These are phyloP conservation scores for Amphipyra berbera DNA, from an alignment of 2,888 invertebrate genomes.

Conservation along the genomic window DNA sequence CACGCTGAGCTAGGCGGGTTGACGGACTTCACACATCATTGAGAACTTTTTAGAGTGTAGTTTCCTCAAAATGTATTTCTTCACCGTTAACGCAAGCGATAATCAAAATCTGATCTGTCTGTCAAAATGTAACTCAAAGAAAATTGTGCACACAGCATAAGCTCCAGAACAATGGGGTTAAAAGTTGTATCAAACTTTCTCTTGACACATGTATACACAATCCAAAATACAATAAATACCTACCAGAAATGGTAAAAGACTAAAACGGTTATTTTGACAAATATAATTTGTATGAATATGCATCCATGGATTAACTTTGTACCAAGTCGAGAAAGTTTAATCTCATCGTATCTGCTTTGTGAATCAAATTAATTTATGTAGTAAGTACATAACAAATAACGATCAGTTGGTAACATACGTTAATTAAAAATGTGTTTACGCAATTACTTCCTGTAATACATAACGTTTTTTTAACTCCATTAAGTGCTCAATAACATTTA, in stretches of 20 bases:
- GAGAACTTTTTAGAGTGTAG: too few species aligned
- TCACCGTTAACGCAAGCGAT: too few species aligned
- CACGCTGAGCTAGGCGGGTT: too few species aligned
- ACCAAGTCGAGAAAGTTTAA: constrained; percentile 17
- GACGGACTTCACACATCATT: too few species aligned
- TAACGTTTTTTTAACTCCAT: neutral
- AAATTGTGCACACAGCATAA: neutral
- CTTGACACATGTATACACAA: constrained; percentile 31
- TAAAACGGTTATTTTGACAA: neutral
- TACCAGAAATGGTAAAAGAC: neutral
- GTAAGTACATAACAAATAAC: neutral
- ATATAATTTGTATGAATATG: neutral
- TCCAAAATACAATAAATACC: neutral
- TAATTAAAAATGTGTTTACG: constrained; percentile 1
- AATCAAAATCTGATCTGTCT: too few species aligned
- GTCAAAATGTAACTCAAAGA: neutral
- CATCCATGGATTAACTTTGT: constrained; percentile 9
- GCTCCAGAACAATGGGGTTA: constrained; percentile 63
- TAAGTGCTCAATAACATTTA: neutral
- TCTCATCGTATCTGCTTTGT: constrained; percentile 26
- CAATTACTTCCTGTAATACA: neutral
- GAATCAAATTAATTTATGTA: constrained; percentile 6
- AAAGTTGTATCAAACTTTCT: constrained; percentile 67
- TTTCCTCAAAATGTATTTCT: too few species aligned
- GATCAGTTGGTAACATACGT: neutral